Evolutionary conservation across 92 coral and sea anemone species (phyloP), one percentile per base, ranked within the genome.

Genomic region (Epizoanthus stellaris): DNA sequence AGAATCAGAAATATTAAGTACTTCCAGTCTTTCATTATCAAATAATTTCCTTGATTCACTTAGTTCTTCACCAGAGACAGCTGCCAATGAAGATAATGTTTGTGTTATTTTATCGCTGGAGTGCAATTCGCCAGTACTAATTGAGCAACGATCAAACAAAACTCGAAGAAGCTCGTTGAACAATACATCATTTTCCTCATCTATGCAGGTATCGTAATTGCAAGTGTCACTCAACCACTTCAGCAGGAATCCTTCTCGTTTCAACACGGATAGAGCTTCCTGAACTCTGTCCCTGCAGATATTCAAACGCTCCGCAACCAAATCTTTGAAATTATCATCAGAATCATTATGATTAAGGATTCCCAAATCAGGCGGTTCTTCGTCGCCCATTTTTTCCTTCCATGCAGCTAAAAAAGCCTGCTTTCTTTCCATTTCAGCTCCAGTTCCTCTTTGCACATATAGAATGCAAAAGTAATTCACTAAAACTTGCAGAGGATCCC

Each of bases 201-300:
- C 83, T 21, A 2, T 19, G 43, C 67, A 67, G 67, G 73, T 90
- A 53, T 83, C 85, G 16, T 81, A 65, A 65, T 83, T 80, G 12
- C 80, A 71, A 38, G 91, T 85, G 73, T 76, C 93, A 73, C 88
- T 90, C 60, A 94, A 76, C 95, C 92, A 94, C 75, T 93, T 94
- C 5, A 94, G 64, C 17, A 94, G 67, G 49, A 94, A 91, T 69
- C 95, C 98, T 85, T 94, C 98, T 42, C 88, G 85, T 85, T 89
- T 85, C 59, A 94, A 15, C 82, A 69, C 84, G 53, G 49, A 25
- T 57, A 94, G 39, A 42, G 98, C 93, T 25, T 80, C 76, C 36
- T 88, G 80, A 76, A 94, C 81, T 36, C 85, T 92, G 59, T 88
- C 80, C 60, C 80, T 88, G 86, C 95, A 92, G 53, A 59, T 84